Conservation (phyloP, 1,140 invertebrate species). For the Gyrodactylus salaris region DNA sequence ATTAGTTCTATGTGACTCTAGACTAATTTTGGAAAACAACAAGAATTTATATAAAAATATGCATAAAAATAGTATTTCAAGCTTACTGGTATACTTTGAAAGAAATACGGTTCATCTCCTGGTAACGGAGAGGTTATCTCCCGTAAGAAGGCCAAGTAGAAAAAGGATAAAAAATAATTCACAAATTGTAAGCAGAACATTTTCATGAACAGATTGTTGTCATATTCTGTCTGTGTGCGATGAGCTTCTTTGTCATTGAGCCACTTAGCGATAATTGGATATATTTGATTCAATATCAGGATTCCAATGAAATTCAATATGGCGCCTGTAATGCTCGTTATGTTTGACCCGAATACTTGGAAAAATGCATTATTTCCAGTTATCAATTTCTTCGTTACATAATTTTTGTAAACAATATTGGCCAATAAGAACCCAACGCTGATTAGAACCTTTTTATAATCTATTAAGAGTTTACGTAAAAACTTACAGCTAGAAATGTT, state of each 20-base stretch:
- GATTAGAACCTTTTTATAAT: not conserved
- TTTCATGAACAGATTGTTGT: not conserved
- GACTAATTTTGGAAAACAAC: not conserved
- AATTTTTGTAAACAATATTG: not conserved
- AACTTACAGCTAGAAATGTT: not conserved
- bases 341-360: not conserved
- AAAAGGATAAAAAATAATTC: not conserved
- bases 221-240: conserved; percentile 1
- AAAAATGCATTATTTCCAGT: not conserved
- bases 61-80: not conserved
- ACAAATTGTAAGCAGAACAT: not conserved
- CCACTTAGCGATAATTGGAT: not conserved
- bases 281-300: not conserved
- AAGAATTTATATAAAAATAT: not conserved
- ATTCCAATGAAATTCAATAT: not conserved
- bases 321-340: not conserved
- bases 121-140: not conserved
- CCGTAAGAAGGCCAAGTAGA: not conserved
- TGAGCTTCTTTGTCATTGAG: not conserved
- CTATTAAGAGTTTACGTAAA: not conserved
- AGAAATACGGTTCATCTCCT: not conserved
- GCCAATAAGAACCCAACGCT: not conserved
- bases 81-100: not conserved
- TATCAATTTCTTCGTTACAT: not conserved
- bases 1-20: no score